Conservation (phyloP, 1,140 invertebrate genomes). For the Grapholita molesta region DNA sequence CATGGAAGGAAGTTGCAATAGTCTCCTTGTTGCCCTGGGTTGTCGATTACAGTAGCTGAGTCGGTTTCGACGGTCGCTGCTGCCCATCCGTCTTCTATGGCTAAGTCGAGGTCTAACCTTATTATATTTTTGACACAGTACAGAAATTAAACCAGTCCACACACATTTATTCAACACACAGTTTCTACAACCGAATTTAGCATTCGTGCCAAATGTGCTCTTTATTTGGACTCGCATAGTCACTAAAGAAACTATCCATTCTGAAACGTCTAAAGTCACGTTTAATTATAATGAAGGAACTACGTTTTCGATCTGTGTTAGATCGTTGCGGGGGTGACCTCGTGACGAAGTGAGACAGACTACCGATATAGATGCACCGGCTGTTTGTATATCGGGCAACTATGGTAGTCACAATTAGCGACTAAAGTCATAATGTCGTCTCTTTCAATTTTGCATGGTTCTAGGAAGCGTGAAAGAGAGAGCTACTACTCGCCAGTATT, state of each 20-base stretch:
- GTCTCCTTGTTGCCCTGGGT: too few relatives aligned
- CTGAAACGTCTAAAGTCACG: background rate
- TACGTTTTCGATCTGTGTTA: background rate
- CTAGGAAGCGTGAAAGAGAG: too few relatives aligned
- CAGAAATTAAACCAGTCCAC: background rate
- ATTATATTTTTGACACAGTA: background rate
- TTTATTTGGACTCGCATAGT: background rate
- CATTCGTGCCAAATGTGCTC: background rate
- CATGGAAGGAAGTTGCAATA: too few relatives aligned
- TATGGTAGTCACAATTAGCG: too few relatives aligned
- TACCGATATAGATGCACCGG: background rate
- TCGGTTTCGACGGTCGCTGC: too few relatives aligned
- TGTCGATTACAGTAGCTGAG: too few relatives aligned
- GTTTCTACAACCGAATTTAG: background rate
- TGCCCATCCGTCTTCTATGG: too few relatives aligned
- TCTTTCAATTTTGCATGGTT: too few relatives aligned
- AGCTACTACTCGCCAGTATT: too few relatives aligned
- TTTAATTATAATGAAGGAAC: background rate
- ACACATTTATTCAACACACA: background rate
- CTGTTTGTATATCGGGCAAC: background rate
- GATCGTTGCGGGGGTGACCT: background rate
- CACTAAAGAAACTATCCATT: background rate
- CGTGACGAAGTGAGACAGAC: background rate
- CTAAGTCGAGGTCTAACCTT: background rate
- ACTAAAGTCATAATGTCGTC: too few relatives aligned